A percentile compares a stretch with the other conserved stretches of the same genome.
Conservation (phyloP, 2,888 invertebrate species). For the Lithophane ornitopus region DNA sequence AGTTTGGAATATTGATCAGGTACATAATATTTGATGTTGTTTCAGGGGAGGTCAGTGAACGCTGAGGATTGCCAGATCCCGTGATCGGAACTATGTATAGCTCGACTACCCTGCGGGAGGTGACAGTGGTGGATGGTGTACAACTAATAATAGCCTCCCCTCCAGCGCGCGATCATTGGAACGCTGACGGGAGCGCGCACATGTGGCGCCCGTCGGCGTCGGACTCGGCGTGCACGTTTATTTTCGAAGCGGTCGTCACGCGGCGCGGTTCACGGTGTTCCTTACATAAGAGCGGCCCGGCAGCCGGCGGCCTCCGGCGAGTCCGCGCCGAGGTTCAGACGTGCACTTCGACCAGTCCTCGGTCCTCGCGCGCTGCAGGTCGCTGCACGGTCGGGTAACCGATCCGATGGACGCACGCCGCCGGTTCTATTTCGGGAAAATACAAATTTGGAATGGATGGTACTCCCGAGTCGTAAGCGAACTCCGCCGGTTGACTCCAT, state of each 20-base stretch:
- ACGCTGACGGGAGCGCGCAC: conserved; percentile 87
- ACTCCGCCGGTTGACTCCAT: conserved; percentile 89
- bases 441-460: conserved; percentile 94
- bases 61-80: conserved; percentile 87
- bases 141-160: conserved; percentile 90
- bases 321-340: conserved; percentile 72
- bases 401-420: conserved; percentile 90
- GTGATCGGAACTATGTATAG: conserved; percentile 89
- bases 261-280: conserved; percentile 86
- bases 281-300: conserved; percentile 83
- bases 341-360: conserved; percentile 79
- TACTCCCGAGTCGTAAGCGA: conserved; percentile 89
- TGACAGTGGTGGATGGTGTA: conserved; percentile 90
- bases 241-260: conserved; percentile 89
- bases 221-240: conserved; percentile 85
- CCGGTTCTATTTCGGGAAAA: conserved; percentile 94
- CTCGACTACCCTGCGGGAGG: conserved; percentile 89
- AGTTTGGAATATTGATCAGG: conserved; percentile 38
- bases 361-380: conserved; percentile 84
- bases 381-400: conserved; percentile 89
- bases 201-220: conserved; percentile 87
- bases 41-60: conserved; percentile 88
- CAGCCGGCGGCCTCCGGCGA: conserved; percentile 69
- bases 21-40: conserved; percentile 72
- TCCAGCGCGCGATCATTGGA: conserved; percentile 86